phyloP scores from a whole-genome alignment of 2,797 vertebrate species.

The Catharus ustulatus region DNA sequence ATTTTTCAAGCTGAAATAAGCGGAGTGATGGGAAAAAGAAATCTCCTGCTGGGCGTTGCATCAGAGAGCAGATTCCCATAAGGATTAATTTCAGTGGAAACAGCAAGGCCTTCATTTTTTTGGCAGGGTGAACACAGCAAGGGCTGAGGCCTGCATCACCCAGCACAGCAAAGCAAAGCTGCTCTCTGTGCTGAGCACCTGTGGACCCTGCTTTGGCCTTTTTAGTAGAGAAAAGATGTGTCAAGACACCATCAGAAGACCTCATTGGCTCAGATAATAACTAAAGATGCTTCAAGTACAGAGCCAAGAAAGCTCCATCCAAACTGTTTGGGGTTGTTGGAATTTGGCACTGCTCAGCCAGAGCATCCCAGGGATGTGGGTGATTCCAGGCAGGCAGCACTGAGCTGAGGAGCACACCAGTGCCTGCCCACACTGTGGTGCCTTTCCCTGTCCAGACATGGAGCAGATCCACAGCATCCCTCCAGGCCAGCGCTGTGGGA shows the following conservation, averaged over 20 bases:
- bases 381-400: neutral
- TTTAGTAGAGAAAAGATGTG: neutral
- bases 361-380: neutral
- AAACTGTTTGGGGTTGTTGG: neutral
- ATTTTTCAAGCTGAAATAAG: slow-evolving; percentile 32
- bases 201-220: neutral
- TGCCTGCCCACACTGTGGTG: neutral
- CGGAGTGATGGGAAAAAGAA: slow-evolving; percentile 34
- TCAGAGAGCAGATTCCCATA: slow-evolving; percentile 36
- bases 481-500: neutral
- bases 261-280: neutral
- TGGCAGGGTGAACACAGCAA: neutral
- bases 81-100: slow-evolving; percentile 34
- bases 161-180: neutral
- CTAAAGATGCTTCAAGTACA: neutral
- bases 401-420: fast-evolving
- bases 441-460: fast-evolving
- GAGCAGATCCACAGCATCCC: neutral
- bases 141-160: neutral
- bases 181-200: neutral
- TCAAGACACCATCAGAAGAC: neutral
- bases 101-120: neutral
- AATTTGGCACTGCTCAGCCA: neutral
- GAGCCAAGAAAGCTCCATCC: neutral
- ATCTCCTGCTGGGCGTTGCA: neutral